These are phyloP conservation scores for Listronotus oregonensis DNA, from an alignment of 1,140 invertebrate species.

Conservation along the genomic window DNA sequence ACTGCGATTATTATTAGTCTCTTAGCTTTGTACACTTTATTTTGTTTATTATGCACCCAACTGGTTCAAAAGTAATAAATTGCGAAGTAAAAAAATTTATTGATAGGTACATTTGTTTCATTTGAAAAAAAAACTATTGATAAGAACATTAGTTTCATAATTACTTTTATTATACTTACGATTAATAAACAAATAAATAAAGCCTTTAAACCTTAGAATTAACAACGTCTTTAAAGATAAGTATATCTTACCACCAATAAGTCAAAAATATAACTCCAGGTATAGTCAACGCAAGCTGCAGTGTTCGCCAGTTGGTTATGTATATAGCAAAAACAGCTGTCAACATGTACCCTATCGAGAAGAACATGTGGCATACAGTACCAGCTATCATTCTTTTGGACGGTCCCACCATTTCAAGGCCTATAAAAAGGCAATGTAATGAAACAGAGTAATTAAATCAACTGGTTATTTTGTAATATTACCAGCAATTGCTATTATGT, in stretches of 20 bases:
- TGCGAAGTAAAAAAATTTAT: too few relatives aligned
- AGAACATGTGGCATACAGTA: slow-evolving; percentile 77
- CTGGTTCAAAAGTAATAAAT: slow-evolving; percentile 81
- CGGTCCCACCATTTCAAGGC: slow-evolving; percentile 82
- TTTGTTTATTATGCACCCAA: slow-evolving; percentile 79
- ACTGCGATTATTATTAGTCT: slow-evolving; percentile 71
- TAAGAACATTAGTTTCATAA: too few relatives aligned
- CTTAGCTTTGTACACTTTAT: slow-evolving; percentile 71
- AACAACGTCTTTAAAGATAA: background rate
- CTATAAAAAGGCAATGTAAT: slow-evolving; percentile 62
- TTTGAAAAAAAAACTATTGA: slow-evolving; percentile 57
- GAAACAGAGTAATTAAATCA: too few relatives aligned
- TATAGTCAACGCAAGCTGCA: slow-evolving; percentile 74
- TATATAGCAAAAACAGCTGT: slow-evolving; percentile 74
- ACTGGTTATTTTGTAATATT: too few relatives aligned
- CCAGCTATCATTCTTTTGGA: slow-evolving; percentile 74
- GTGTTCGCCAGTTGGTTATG: slow-evolving; percentile 73
- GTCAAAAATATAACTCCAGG: slow-evolving; percentile 72
- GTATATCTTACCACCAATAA: slow-evolving; percentile 74
- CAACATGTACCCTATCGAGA: slow-evolving; percentile 76
- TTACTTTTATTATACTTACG: background rate
- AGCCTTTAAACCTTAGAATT: too few relatives aligned
- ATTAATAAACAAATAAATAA: background rate
- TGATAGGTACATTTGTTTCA: background rate
- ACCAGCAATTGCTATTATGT: slow-evolving; percentile 64